Conservation (phyloP, 2,888 invertebrate genomes). For the Caenorhabditis afra region DNA sequence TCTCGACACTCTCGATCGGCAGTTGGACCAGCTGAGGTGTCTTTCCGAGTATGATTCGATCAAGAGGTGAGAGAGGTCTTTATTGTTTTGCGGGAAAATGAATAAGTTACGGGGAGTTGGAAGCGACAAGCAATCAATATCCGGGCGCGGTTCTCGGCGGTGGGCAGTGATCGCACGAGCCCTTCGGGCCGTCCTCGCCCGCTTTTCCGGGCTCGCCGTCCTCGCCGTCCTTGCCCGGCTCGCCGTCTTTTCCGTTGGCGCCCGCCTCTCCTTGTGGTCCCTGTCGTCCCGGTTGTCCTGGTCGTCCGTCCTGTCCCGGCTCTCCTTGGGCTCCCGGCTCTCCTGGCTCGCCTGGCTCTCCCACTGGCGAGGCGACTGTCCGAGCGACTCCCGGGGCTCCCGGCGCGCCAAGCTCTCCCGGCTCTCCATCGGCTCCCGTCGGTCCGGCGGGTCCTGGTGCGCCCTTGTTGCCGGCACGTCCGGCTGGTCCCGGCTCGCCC, state of each 20-base stretch:
- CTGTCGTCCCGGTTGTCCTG: conserved; percentile 64
- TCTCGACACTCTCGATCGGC: conserved; percentile 74
- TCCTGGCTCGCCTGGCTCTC: conserved; percentile 66
- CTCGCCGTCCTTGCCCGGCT: conserved; percentile 60
- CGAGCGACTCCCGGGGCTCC: conserved; percentile 57
- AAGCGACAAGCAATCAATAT: conserved; percentile 43
- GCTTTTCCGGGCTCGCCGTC: conserved; percentile 64
- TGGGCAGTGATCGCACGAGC: conserved; percentile 68
- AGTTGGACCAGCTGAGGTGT: conserved; percentile 76
- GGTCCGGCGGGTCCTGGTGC: conserved; percentile 60
- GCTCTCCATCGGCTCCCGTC: conserved; percentile 58
- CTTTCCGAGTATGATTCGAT: conserved; percentile 77
- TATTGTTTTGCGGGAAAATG: conserved; percentile 9
- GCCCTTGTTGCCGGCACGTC: conserved; percentile 63
- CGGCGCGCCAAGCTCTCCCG: conserved; percentile 61
- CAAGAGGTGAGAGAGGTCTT: conserved; percentile 68
- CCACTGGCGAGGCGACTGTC: conserved; percentile 60
- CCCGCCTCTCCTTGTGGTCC: conserved; percentile 63
- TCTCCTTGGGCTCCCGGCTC: conserved; percentile 64
- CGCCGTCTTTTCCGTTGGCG: conserved; percentile 62
- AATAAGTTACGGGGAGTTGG: conserved; percentile 26
- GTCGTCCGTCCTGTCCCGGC: conserved; percentile 63
- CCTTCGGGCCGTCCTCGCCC: conserved; percentile 64
- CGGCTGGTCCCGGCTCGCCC: conserved; percentile 65
- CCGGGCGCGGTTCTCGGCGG: conserved; percentile 68